These are phyloP conservation scores for Limnephilus marmoratus DNA, from an alignment of 2,888 invertebrate genomes.

Conservation along the genomic window DNA sequence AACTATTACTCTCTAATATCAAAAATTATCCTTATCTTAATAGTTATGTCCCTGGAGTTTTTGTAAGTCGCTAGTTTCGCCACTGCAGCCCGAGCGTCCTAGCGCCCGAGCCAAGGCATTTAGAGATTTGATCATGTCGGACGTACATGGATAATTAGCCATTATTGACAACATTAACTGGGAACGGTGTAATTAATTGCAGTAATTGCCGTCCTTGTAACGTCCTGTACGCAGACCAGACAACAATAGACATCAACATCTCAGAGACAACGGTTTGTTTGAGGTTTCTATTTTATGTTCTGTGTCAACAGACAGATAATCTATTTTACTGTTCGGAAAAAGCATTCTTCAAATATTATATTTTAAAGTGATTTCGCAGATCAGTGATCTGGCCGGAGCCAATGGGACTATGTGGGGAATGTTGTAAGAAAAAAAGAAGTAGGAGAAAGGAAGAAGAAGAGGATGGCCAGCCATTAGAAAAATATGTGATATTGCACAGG, in stretches of 20 bases:
- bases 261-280: not conserved
- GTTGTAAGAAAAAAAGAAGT: too few species aligned
- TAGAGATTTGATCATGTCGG: not conserved
- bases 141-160: not conserved
- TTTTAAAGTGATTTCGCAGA: too few species aligned
- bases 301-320: not conserved
- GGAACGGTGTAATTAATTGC: not conserved
- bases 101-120: not conserved
- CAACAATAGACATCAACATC: not conserved
- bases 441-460: too few species aligned
- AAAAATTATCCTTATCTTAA: not conserved
- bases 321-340: not conserved
- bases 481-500: too few species aligned
- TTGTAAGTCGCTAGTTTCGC: not conserved
- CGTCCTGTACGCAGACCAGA: not conserved
- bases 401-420: too few species aligned
- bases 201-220: not conserved
- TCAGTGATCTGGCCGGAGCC: too few species aligned
- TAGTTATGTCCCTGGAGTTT: not conserved
- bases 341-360: too few species aligned
- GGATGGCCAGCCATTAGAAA: too few species aligned
- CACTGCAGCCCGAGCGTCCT: not conserved
- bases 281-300: not conserved
- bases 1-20: not conserved
- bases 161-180: not conserved